phyloP scores from a whole-genome alignment of 1,140 invertebrate species.

The Euura lappo region DNA sequence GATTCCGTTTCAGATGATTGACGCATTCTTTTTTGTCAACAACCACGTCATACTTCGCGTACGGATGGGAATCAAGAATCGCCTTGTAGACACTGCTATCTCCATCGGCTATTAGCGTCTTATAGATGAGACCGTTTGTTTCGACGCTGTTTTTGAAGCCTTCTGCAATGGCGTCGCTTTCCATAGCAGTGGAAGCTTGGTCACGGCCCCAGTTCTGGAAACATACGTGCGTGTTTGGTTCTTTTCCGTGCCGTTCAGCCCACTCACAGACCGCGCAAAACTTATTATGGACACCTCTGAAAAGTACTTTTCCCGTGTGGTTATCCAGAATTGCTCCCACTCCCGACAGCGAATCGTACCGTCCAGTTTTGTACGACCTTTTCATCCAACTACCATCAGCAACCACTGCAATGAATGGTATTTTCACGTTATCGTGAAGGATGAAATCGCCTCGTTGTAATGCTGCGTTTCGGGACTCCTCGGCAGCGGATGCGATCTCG shows the following conservation, averaged over 20 bases:
- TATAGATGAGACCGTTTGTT: slow-evolving; percentile 50
- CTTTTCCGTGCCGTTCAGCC: slow-evolving; percentile 26
- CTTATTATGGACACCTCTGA: slow-evolving; percentile 49
- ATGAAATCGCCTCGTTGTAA: slow-evolving; percentile 36
- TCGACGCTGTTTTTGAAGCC: slow-evolving; percentile 47
- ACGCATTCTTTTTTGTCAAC: slow-evolving; percentile 9
- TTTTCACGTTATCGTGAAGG: slow-evolving; percentile 38
- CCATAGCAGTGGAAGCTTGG: slow-evolving; percentile 46
- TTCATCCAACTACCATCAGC: slow-evolving; percentile 22
- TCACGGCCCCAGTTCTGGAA: slow-evolving; percentile 44
- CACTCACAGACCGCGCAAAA: slow-evolving; percentile 45
- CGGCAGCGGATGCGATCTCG: slow-evolving; percentile 32
- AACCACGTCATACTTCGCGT: slow-evolving; percentile 36
- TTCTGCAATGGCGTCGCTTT: slow-evolving; percentile 49
- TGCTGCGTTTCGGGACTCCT: slow-evolving; percentile 38
- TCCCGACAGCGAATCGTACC: slow-evolving; percentile 33
- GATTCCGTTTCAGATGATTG: slow-evolving; percentile 32
- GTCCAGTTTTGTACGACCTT: slow-evolving; percentile 36
- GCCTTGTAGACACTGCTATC: slow-evolving; percentile 49
- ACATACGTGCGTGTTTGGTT: slow-evolving; percentile 33
- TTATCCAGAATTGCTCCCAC: slow-evolving; percentile 45
- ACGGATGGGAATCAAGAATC: slow-evolving; percentile 39
- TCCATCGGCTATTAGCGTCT: slow-evolving; percentile 51
- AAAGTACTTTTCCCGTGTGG: slow-evolving; percentile 48
- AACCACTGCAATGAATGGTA: slow-evolving; percentile 40